A percentile compares a stretch with the other conserved stretches of the same genome.
These are phyloP conservation scores for Lepidurus couesii DNA, from an alignment of 1,140 invertebrate genomes.

Conservation along the genomic window DNA sequence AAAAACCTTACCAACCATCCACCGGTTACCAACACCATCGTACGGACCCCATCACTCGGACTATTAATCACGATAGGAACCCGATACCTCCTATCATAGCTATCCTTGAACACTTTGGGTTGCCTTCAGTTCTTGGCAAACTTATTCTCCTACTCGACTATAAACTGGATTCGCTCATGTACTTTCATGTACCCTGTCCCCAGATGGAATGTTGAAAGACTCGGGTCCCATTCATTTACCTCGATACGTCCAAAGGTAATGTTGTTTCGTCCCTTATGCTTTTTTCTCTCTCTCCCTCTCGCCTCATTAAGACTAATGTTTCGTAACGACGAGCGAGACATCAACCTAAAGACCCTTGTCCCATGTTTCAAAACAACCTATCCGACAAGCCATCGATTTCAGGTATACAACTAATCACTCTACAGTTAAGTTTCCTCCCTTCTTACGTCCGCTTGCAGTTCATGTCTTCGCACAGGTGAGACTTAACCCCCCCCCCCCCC, in stretches of 20 bases:
- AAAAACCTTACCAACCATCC: too few relatives aligned
- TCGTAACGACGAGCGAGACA: neutral
- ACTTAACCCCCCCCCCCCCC: too few relatives aligned
- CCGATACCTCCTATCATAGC: neutral
- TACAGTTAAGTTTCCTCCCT: too few relatives aligned
- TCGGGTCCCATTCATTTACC: neutral
- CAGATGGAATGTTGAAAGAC: too few relatives aligned
- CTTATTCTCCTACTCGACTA: neutral
- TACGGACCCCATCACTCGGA: neutral
- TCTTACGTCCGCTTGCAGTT: too few relatives aligned
- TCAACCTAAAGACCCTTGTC: neutral
- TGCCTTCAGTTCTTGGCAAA: neutral
- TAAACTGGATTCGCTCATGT: neutral
- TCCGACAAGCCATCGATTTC: neutral
- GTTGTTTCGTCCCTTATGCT: neutral
- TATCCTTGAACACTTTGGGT: neutral
- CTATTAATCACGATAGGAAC: constrained; percentile 5
- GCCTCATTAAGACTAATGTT: constrained; percentile 6
- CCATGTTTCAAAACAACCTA: neutral
- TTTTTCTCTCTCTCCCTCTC: too few relatives aligned
- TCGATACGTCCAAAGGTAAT: neutral
- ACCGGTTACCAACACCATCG: too few relatives aligned
- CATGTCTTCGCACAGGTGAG: too few relatives aligned
- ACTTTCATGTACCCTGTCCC: too few relatives aligned
- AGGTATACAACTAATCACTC: neutral